Conservation (phyloP, 2,888 invertebrate genomes). For the Cartodere bifasciata region DNA sequence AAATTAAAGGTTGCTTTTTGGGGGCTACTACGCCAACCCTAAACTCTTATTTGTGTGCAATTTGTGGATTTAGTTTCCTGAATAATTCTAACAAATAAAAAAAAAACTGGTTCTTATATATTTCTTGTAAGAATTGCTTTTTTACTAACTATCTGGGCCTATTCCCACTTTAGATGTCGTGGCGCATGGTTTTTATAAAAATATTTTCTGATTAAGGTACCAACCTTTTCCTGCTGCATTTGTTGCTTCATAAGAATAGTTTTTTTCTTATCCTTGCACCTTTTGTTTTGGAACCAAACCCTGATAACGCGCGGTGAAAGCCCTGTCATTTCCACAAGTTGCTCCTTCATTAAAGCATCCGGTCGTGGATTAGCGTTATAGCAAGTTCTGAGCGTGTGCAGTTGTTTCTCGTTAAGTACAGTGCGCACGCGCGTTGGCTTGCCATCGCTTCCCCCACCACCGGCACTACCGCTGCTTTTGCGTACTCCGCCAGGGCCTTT, state of each 20-base stretch:
- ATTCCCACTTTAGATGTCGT: too few relatives aligned
- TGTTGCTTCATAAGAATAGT: conserved; percentile 94
- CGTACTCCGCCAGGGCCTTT: conserved; percentile 44
- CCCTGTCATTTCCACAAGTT: conserved; percentile 97
- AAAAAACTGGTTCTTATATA: too few relatives aligned
- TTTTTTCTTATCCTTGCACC: conserved; percentile 96
- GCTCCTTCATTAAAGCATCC: conserved; percentile 98
- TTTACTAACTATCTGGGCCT: too few relatives aligned
- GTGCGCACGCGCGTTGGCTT: conserved; percentile 98
- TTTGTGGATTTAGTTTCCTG: too few relatives aligned
- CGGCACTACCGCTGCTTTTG: conserved; percentile 35
- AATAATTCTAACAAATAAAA: too few relatives aligned
- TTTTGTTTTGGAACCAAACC: conserved; percentile 99
- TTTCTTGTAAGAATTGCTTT: too few relatives aligned
- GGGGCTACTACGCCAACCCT: too few relatives aligned
- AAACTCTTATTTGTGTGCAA: too few relatives aligned
- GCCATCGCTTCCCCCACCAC: conserved; percentile 57
- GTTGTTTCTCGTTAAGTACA: conserved; percentile 95
- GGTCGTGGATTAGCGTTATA: conserved; percentile 97
- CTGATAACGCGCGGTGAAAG: conserved; percentile 94
- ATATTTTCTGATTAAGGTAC: conserved; percentile 14
- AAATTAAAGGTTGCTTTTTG: too few relatives aligned
- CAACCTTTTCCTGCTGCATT: conserved; percentile 95
- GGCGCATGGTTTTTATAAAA: too few relatives aligned
- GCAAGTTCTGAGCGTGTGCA: conserved; percentile 93